Conservation (phyloP, 2,113 vertebrate species). For the Lucifuga dentata region DNA sequence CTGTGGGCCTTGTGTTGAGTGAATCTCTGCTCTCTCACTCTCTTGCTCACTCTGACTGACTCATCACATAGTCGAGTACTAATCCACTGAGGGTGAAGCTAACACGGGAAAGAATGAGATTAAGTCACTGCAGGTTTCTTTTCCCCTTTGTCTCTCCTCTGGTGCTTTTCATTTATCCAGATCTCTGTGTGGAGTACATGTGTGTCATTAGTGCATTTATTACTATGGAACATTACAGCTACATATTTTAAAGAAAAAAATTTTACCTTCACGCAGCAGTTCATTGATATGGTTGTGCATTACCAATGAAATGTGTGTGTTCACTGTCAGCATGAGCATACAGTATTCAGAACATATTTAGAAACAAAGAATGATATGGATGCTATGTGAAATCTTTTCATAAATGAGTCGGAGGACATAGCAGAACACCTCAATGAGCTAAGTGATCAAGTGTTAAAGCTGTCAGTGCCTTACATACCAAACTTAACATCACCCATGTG, state of each 20-base stretch:
- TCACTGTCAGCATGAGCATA: too few relatives aligned
- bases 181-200: constrained; percentile 3
- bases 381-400: constrained; percentile 1
- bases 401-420: constrained; percentile 33
- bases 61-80: constrained; percentile 49
- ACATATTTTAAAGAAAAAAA: too few relatives aligned
- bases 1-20: background rate
- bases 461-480: constrained; percentile 15
- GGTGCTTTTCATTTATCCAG: constrained; percentile 47
- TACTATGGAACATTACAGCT: too few relatives aligned
- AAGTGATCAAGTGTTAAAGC: constrained; percentile 16
- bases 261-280: too few relatives aligned
- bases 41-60: constrained; percentile 38
- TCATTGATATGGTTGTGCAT: too few relatives aligned
- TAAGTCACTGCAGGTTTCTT: constrained; percentile 53
- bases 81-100: constrained; percentile 64
- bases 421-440: constrained; percentile 14
- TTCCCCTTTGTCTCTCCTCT: constrained; percentile 18
- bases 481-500: constrained; percentile 8
- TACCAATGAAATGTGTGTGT: too few relatives aligned
- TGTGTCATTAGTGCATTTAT: constrained; percentile 2
- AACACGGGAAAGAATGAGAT: constrained; percentile 75
- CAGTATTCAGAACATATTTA: too few relatives aligned
- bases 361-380: background rate
- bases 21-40: background rate